A percentile compares a stretch with the other conserved stretches of the same genome.
phyloP scores from a whole-genome alignment of 64 coral and sea anemone genomes.

The Porites lutea region DNA sequence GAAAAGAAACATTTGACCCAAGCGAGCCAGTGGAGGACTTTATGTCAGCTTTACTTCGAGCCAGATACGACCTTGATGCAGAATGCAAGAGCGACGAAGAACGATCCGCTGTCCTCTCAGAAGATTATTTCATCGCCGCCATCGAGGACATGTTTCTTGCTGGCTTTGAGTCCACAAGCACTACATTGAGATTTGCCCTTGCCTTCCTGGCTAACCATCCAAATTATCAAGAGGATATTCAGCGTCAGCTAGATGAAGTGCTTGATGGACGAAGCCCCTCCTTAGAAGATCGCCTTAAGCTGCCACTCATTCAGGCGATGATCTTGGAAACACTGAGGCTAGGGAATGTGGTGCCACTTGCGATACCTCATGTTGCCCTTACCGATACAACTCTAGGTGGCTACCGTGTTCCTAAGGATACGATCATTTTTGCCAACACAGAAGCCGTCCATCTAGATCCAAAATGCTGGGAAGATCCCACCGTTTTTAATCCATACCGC shows the following conservation, averaged over 20 bases:
- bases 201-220: not conserved
- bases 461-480: slow-evolving; percentile 24
- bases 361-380: not conserved
- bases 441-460: slow-evolving; percentile 24
- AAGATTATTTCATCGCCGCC: slow-evolving; percentile 5
- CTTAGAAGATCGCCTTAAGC: not conserved
- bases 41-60: slow-evolving; percentile 25
- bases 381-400: slow-evolving; percentile 16
- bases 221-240: slow-evolving; percentile 11
- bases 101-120: not conserved
- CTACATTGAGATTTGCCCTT: slow-evolving; percentile 9
- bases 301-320: slow-evolving; percentile 7
- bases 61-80: not conserved
- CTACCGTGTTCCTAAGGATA: slow-evolving; percentile 20
- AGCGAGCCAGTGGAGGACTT: not conserved
- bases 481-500: slow-evolving; percentile 22
- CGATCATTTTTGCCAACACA: slow-evolving; percentile 1
- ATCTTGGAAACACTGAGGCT: slow-evolving; percentile 34
- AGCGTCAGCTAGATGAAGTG: slow-evolving; percentile 17
- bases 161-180: slow-evolving; percentile 27
- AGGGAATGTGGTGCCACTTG: not conserved
- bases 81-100: not conserved
- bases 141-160: slow-evolving; percentile 42
- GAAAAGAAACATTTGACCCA: slow-evolving; percentile 24
- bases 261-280: not conserved